Base-by-base conservation (phyloP, 2,797 vertebrate species). In the Myotis myotis region DNA sequence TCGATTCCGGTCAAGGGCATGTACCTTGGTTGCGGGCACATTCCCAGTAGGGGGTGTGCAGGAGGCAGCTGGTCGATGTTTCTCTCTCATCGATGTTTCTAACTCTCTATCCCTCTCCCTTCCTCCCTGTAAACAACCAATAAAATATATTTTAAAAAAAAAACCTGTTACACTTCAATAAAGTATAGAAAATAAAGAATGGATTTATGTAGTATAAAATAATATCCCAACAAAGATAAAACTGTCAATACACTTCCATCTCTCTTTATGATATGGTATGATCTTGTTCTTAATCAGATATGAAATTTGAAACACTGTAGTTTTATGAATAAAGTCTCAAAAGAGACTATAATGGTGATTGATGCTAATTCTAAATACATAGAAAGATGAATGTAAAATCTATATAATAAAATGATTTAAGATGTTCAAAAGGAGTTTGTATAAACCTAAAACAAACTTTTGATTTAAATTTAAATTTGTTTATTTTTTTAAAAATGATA, bases 381-480 rank as follows among this genome's bases (percentile, higher is more conserved):
- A 30, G 47, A 49, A 51, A 75, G 5, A 80, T 80, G 22, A 92
- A 47, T 38, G 20, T 30, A 82, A 84, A 89, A 81, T 47, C 12
- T 91, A 81, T 79, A 89, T 84, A 55, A 68, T 71, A 85, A 76
- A 74, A 64, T 90, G 76, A 96, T 93, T 64, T 87, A 95, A 96
- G 41, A 71, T 79, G 15, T 72, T 68, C 22, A 68, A 89, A 93
- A 85, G 36, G 36, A 47, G 28, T 76, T 75, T 53, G 10, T 33
- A 44, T 10, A 76, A 81, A 93, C 44, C 28, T 70, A 68, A 93
- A 93, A 86, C 6, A 64, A 91, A 16, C 5, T 90, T 89, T 82
- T 71, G 25, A 78, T 79, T 79, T 55, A 89, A 96, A 93, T 89
- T 47, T 81, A 33, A 92, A 88, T 93, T 66, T 85, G 5, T 76